Base-by-base conservation (phyloP, 2,113 vertebrate species). In the Fregata magnificens region DNA sequence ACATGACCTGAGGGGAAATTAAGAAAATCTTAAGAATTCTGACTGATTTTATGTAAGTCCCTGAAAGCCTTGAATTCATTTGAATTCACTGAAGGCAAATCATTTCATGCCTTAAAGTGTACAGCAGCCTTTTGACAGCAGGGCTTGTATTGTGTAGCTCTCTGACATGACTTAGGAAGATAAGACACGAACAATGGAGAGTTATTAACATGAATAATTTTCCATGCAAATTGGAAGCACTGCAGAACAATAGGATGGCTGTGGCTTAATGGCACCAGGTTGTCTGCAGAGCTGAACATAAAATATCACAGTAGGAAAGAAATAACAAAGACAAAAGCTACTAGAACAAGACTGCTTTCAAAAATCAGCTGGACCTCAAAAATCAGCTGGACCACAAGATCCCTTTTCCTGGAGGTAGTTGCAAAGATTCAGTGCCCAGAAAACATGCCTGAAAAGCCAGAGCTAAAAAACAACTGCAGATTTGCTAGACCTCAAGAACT, bases 171-270 rank as follows among this genome's bases (percentile, higher is more conserved):
- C 82, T 95, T 78, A 74, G 72, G 86, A 84, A 95, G 92, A 96
- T 95, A 93, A 95, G 67, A 91, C 20, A 29, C 10, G 90, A 92
- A 97, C 86, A 97, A 96, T 93, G 67, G 71, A 81, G 62, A 92
- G 71, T 90, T 94, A 90, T 90, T 94, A 95, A 90, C 67, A 36
- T 83, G 95, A 93, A 79, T 96, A 81, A 95, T 93, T 90, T 89
- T 78, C 67, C 61, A 76, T 95, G 88, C 86, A 95, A 95, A 95
- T 91, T 90, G 55, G 92, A 93, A 92, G 72, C 38, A 74, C 55
- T 2, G 9, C 61, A 59, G 65, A 92, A 95, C 76, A 96, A 78
- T 86, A 25, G 31, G 32, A 74, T 74, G 50, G 82, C 42, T 86
- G 67, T 40, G 66, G 67, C 45, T 90, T 90, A 81, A 83, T 47